Percentiles rank a stretch among this genome's conserved stretches.
Conservation (phyloP, 2,113 vertebrate genomes). For the Corvus cornix region DNA sequence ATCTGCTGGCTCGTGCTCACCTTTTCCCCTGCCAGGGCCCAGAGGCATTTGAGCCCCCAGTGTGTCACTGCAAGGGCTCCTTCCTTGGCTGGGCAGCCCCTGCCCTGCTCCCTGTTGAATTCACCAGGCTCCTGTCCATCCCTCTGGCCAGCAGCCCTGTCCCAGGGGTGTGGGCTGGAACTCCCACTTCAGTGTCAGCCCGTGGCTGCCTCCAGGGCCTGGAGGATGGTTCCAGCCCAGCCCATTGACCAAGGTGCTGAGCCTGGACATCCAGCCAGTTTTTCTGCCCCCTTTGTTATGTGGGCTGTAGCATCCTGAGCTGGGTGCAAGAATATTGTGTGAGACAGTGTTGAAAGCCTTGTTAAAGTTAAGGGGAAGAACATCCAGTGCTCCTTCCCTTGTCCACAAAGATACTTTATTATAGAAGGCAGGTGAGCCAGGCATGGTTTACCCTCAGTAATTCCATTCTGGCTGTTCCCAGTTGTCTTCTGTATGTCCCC, state of each 20-base stretch:
- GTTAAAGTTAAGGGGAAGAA: neutral
- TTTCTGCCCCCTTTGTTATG: neutral
- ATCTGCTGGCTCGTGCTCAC: rapidly evolving
- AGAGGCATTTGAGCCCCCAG: neutral
- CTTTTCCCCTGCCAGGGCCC: neutral
- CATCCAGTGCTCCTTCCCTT: neutral
- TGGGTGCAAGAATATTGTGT: neutral
- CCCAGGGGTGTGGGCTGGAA: rapidly evolving
- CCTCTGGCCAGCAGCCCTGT: neutral
- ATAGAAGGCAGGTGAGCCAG: neutral
- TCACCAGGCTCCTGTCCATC: neutral
- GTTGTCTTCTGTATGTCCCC: neutral
- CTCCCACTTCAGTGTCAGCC: neutral
- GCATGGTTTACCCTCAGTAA: neutral
- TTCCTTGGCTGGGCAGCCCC: neutral
- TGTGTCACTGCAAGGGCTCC: neutral
- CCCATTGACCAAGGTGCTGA: neutral
- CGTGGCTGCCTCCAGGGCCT: neutral
- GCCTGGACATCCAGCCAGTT: neutral
- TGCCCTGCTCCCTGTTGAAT: neutral
- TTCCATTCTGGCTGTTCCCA: neutral
- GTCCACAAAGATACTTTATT: neutral
- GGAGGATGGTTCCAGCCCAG: neutral
- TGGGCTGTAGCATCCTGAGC: neutral
- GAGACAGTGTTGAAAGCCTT: neutral